phyloP scores from a whole-genome alignment of 1,140 invertebrate species.

The Drosophila asahinai region DNA sequence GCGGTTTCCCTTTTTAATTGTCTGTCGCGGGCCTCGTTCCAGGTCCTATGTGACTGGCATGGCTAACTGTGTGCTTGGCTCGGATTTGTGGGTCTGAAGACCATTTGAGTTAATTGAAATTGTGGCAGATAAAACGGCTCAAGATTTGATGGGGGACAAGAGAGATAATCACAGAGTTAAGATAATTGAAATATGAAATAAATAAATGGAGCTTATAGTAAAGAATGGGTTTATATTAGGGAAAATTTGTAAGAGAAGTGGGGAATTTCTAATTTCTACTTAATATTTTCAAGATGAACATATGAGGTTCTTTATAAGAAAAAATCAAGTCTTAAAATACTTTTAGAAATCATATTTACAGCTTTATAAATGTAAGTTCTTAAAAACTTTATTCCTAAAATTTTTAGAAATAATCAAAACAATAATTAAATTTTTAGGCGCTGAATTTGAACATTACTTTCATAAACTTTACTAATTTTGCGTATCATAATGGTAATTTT shows the following conservation, averaged over 20 bases:
- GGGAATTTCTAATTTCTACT: background rate
- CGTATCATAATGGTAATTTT: background rate
- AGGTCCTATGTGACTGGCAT: conserved; percentile 57
- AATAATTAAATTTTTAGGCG: no score
- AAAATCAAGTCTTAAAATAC: background rate
- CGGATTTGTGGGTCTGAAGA: conserved; percentile 17
- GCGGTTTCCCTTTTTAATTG: conserved; percentile 64
- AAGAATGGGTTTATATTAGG: background rate
- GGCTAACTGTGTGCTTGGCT: conserved; percentile 29
- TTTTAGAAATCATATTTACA: background rate
- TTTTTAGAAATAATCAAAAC: no score
- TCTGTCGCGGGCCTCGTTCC: conserved; percentile 20
- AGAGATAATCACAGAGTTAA: conserved; percentile 5
- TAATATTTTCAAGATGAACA: background rate
- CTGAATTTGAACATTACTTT: no score
- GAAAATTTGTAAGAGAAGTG: background rate
- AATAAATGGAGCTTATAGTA: conserved; percentile 1
- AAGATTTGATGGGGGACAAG: conserved; percentile 25
- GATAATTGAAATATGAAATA: conserved; percentile 34
- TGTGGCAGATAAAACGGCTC: conserved; percentile 39
- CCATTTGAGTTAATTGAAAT: conserved; percentile 70
- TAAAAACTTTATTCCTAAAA: no score
- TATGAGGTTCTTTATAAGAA: no score
- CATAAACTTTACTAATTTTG: no score
- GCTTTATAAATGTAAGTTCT: background rate